Evolutionary conservation across 2,888 invertebrate genomes (phyloP), one percentile per base, ranked within the genome.

Genomic region (Keiferia lycopersicella): DNA sequence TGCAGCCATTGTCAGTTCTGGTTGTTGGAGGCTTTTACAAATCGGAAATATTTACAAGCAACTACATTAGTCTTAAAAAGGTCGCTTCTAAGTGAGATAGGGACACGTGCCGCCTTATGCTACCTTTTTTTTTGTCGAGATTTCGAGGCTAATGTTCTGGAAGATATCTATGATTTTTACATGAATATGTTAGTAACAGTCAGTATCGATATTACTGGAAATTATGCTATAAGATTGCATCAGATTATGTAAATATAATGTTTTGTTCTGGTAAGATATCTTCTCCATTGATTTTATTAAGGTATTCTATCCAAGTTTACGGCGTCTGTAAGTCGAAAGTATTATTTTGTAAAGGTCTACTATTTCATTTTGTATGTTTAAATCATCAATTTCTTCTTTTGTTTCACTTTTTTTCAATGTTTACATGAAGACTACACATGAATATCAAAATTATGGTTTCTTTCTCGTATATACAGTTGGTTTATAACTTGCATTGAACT

Each of bases 1-100:
- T 84, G 83, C 81, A 79, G 74, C 83, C 76, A 82, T 86, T 88
- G 87, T 87, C 79, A 79, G 71, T 16, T 38, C 58, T 39, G 18
- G 60, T 59, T 41, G 20, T 56, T 34, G 56, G 48, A 48, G 30
- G 45, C 60, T 48, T 30, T 60, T 26, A 45, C 20, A 60, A 60
- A 60, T 60, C 48, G 10, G 48, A 48, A 60, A 60, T 48, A 18
- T 18, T 38, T 38, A n/a, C 14, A 38, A 39, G 39, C 10, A 18
- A 22, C 22, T n/a, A 53, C 39, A 58, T 20, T 39, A 4, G 18
- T 12, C 39, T 58, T 58, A 58, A 39, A 20, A 39, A 39, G 16
- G 51, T 51, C 16, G 11, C 20, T 50, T n/a, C 48, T 48, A 16
- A 2, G 14, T 16, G n/a, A 56, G 30, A 34, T 56, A 34, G 34